Conservation (phyloP, 2,797 vertebrate species). For the Atherinosoma microstoma region DNA sequence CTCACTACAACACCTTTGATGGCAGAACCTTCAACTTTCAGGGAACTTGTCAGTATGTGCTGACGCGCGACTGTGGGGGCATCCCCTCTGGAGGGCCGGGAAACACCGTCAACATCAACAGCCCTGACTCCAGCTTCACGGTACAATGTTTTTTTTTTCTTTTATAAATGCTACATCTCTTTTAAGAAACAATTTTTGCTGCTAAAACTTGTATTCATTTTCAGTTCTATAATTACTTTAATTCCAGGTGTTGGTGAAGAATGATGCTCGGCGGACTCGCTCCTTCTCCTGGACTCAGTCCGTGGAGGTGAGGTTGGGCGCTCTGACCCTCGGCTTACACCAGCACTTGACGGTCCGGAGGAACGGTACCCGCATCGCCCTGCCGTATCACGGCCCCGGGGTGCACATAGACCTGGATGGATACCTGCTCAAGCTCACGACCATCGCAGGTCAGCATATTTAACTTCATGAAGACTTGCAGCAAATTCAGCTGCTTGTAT, state of each 20-base stretch:
- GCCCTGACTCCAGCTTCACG: slow-evolving; percentile 85
- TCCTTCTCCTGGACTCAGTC: slow-evolving; percentile 99
- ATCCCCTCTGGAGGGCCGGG: slow-evolving; percentile 42
- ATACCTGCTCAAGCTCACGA: slow-evolving; percentile 96
- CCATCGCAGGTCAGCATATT: slow-evolving; percentile 87
- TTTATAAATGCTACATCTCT: neutral
- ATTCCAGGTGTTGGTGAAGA: slow-evolving; percentile 90
- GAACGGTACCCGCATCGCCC: slow-evolving; percentile 92
- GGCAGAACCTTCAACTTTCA: slow-evolving; percentile 99
- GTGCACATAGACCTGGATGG: slow-evolving; percentile 95
- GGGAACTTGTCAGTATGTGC: slow-evolving; percentile 97
- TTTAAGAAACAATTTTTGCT: neutral
- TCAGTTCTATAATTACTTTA: neutral
- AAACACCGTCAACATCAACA: slow-evolving; percentile 60
- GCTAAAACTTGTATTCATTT: neutral
- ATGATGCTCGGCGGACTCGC: slow-evolving; percentile 92
- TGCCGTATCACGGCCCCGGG: slow-evolving; percentile 90
- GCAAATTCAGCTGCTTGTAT: neutral
- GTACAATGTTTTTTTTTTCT: slow-evolving; percentile 51
- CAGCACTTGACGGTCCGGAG: slow-evolving; percentile 95
- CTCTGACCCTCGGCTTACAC: slow-evolving; percentile 90
- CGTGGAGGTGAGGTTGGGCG: slow-evolving; percentile 89
- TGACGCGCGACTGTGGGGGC: slow-evolving; percentile 91
- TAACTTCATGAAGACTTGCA: too few relatives aligned
- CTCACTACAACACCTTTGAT: slow-evolving; percentile 99